Base-by-base conservation (phyloP, 2,888 invertebrate species). In the Caenorhabditis sinica region DNA sequence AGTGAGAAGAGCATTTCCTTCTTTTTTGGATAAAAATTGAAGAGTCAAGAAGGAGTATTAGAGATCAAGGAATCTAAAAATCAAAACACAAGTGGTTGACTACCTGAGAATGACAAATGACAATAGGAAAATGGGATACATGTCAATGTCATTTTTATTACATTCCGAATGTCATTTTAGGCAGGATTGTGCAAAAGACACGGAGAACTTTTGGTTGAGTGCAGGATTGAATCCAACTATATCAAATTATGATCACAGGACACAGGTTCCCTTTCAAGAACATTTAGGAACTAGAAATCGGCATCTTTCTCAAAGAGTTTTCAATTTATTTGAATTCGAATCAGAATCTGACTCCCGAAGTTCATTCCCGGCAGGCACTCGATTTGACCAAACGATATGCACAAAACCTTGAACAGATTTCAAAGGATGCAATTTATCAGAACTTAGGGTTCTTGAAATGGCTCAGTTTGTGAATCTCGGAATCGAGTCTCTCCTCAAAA, bases 71-170 rank as follows among this genome's bases (percentile, higher is more conserved):
- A n/a, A 51, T 36, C 51, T 51, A 53, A 43, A 68, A 68, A 68
- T 68, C 68, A 68, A 68, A 68, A 68, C 51, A 68, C 68, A 68
- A 15, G 23, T 6, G 8, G 8, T 33, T 51, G 20, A 51, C 58
- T 11, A 15, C 13, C 33, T 23, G 20, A 30, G 28, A 58, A 43
- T 65, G 74, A 74, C 74, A 74, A 74, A 65, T 74, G 74, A 40
- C 74, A 74, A 63, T 61, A 33, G 73, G 17, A 8, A 28, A 36
- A 33, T n/a, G n/a, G 25, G 45, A n/a, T 20, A 17, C 36, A 23
- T 45, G 73, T 45, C 73, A 61, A 61, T 49, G 49, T 65, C 65
- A 45, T 1, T 53, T 23, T 6, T 23, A 5, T 20, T 23, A 23
- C 53, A 53, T 30, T 30, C 17, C 30, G 13, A 30, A 58, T 58